Base-by-base conservation (phyloP, 2,113 vertebrate species). In the Apeltes quadracus region DNA sequence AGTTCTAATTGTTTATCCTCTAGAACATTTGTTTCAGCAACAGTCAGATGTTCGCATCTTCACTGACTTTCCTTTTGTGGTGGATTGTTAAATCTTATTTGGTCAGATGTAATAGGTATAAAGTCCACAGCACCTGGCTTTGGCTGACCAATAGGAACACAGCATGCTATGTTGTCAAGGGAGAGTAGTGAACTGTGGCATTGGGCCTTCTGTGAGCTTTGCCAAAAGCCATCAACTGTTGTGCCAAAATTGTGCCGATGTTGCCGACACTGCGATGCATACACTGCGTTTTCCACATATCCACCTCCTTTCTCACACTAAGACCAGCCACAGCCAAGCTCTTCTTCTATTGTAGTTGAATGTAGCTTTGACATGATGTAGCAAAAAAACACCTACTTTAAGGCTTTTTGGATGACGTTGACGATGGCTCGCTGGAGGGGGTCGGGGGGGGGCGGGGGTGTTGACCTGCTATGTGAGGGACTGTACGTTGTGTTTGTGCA, bases 301-400 rank as follows among this genome's bases (percentile, higher is more conserved):
- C 56, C 75, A 72, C 75, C 82, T 84, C 75, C 87, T 86, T 74
- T 90, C 88, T 85, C 90, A 87, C 84, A 63, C 87, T 88, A 88
- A 92, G 86, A 90, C 92, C 93, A 94, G 93, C 91, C 93, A 93
- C 93, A 91, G 90, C 85, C 89, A 86, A 93, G 89, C 91, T 91
- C 88, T 90, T 92, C 88, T 90, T 82, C 90, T 92, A 76, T 85
- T 80, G 87, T 93, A 92, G 91, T 92, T 92, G 89, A 93, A 93
- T 93, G 93, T 94, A 94, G 93, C 92, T 92, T 93, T 91, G 90
- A 94, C 84, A 91, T 90, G 82, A 94, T 94, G 93, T 94, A 94
- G 92, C 92, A 94, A 91, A 90, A 87, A 75, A 91, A 91, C 85
- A 92, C 61, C 80, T 87, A 90, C 88, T 87, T 92, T 91, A 91